Conservation (phyloP, 1,140 invertebrate genomes). For the Elymnias hypermnestra region DNA sequence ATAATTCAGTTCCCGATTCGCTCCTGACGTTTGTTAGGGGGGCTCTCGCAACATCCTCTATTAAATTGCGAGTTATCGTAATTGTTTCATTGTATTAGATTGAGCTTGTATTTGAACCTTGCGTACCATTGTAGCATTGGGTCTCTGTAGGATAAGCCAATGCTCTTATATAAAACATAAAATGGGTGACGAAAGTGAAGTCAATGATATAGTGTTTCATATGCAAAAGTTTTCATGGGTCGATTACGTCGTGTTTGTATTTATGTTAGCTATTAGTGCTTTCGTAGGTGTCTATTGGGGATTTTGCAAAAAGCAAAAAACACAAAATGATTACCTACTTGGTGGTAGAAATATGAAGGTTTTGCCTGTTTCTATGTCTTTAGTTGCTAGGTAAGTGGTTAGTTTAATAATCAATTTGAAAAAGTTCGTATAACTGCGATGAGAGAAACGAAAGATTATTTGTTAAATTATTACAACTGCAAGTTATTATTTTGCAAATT, state of each 20-base stretch:
- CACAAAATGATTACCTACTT: conserved; percentile 83
- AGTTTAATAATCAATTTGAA: background rate
- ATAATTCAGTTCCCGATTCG: conserved; percentile 52
- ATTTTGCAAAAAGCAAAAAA: conserved; percentile 79
- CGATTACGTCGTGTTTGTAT: conserved; percentile 83
- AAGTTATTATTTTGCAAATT: background rate
- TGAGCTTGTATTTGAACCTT: conserved; percentile 44
- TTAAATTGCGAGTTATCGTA: conserved; percentile 74
- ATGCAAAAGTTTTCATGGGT: conserved; percentile 80
- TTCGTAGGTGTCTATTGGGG: conserved; percentile 84
- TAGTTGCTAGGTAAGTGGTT: conserved; percentile 81
- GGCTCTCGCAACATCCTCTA: conserved; percentile 73
- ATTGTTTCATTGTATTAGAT: conserved; percentile 73
- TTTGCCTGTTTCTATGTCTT: conserved; percentile 85
- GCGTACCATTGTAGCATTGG: conserved; percentile 44
- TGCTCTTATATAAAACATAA: background rate
- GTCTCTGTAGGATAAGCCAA: conserved; percentile 24
- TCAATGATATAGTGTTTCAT: conserved; percentile 39
- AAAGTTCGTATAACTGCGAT: background rate
- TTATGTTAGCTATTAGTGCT: conserved; percentile 83
- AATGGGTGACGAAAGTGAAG: conserved; percentile 38
- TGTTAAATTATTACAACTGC: background rate
- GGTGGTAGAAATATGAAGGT: conserved; percentile 87
- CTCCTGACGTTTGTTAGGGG: conserved; percentile 45
- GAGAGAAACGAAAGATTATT: background rate